Conservation (phyloP, 2,888 invertebrate species). For the Malacosoma neustria region DNA sequence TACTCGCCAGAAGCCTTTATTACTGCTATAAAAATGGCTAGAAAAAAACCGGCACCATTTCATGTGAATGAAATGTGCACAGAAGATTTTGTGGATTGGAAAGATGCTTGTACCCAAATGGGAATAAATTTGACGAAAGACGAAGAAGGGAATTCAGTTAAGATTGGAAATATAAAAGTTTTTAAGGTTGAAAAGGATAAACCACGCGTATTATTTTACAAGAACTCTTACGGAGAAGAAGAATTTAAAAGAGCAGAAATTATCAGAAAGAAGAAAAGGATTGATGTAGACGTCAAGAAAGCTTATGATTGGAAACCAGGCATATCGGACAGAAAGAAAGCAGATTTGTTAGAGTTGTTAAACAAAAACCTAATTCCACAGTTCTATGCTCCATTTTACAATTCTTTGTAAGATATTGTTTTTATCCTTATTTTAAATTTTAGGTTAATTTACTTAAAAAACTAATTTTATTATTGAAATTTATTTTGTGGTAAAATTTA, state of each 20-base stretch:
- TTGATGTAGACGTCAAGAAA: conserved; percentile 6
- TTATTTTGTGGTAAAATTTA: too few relatives aligned
- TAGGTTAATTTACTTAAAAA: too few relatives aligned
- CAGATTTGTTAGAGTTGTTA: conserved; percentile 7
- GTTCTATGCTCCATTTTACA: conserved; percentile 6
- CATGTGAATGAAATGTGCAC: background rate
- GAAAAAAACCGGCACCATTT: background rate
- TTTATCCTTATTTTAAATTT: too few relatives aligned
- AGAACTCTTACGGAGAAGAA: conserved; percentile 1
- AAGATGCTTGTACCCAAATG: background rate
- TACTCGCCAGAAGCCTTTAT: conserved; percentile 3
- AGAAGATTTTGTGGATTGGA: background rate
- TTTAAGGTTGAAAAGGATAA: background rate
- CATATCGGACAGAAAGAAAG: conserved; percentile 8
- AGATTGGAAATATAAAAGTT: background rate
- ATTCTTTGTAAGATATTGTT: conserved; percentile 3
- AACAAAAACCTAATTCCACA: conserved; percentile 8
- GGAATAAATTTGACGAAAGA: background rate
- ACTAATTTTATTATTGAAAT: too few relatives aligned
- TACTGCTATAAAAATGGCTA: background rate
- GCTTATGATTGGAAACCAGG: conserved; percentile 7
- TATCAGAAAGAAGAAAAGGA: conserved; percentile 3
- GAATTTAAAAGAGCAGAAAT: background rate
- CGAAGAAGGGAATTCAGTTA: background rate
- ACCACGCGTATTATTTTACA: background rate